phyloP scores from a whole-genome alignment of 2,888 invertebrate species.

The Choristoneura rosaceana region DNA sequence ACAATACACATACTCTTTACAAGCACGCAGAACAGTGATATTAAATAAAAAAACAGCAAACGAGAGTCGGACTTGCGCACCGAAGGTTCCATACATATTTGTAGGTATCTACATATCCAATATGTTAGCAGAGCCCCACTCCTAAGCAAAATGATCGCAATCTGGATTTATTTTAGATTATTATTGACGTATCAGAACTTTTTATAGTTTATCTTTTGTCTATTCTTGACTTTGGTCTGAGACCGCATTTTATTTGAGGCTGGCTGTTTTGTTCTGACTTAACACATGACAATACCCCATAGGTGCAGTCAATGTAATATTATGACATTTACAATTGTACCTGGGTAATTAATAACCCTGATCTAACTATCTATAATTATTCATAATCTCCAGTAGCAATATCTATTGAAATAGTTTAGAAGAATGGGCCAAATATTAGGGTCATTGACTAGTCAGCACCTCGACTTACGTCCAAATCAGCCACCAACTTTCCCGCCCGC shows the following conservation, averaged over 20 bases:
- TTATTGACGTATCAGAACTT: too few species aligned
- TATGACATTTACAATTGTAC: conserved; percentile 4
- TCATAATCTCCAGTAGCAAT: background rate
- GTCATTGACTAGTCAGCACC: conserved; percentile 52
- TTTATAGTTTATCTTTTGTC: too few species aligned
- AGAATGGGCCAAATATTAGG: conserved; percentile 69
- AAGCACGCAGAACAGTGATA: too few species aligned
- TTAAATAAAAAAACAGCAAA: too few species aligned
- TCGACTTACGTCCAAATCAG: conserved; percentile 64
- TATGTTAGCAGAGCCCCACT: too few species aligned
- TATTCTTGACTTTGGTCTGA: too few species aligned
- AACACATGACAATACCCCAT: background rate
- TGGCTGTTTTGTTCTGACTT: background rate
- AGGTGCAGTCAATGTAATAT: background rate
- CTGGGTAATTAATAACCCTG: background rate
- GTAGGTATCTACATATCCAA: too few species aligned
- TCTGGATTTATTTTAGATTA: too few species aligned
- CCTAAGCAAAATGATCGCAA: too few species aligned
- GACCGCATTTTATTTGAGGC: background rate
- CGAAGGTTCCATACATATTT: too few species aligned
- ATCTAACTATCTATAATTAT: background rate
- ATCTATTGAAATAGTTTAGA: background rate
- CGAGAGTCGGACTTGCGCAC: too few species aligned
- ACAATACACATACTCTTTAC: too few species aligned
- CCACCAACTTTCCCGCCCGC: conserved; percentile 88